Evolutionary conservation across 1,140 invertebrate species (phyloP).

Genomic region (Lineus longissimus): DNA sequence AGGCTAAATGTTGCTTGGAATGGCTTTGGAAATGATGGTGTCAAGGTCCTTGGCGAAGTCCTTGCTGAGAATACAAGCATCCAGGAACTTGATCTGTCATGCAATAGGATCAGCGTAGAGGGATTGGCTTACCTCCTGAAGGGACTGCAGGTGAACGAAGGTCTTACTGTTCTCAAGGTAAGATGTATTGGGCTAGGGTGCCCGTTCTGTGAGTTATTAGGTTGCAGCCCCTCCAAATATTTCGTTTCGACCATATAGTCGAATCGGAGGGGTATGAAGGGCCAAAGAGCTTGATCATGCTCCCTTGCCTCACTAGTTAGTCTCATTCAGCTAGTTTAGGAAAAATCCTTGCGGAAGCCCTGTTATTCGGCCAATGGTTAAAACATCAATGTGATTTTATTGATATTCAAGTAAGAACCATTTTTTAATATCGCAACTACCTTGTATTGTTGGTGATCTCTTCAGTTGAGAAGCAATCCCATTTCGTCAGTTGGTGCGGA

Average conservation of each 20-base stretch:
- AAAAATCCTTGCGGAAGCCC: too few relatives aligned
- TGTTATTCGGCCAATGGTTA: too few relatives aligned
- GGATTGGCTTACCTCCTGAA: slow-evolving; percentile 41
- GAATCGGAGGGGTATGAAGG: too few relatives aligned
- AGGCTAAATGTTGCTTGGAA: slow-evolving; percentile 48
- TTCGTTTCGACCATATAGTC: too few relatives aligned
- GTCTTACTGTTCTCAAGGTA: slow-evolving; percentile 45
- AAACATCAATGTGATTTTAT: too few relatives aligned
- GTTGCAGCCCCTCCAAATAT: too few relatives aligned
- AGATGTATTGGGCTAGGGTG: neutral
- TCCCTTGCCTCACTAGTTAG: too few relatives aligned
- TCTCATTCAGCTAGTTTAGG: too few relatives aligned
- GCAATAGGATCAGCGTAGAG: slow-evolving; percentile 43
- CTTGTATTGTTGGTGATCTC: neutral
- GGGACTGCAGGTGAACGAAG: slow-evolving; percentile 44
- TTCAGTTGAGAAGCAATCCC: slow-evolving; percentile 52
- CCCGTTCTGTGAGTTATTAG: too few relatives aligned
- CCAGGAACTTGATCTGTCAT: slow-evolving; percentile 44
- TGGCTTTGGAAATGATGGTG: slow-evolving; percentile 49
- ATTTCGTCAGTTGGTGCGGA: slow-evolving; percentile 48
- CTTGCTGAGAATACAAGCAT: slow-evolving; percentile 40
- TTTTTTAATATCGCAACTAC: neutral
- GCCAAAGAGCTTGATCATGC: too few relatives aligned
- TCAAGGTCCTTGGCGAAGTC: slow-evolving; percentile 44
- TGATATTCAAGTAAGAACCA: too few relatives aligned